Evolutionary conservation across 2,888 invertebrate species (phyloP), one percentile per base, ranked within the genome.

Genomic region (Agonum fuliginosum): DNA sequence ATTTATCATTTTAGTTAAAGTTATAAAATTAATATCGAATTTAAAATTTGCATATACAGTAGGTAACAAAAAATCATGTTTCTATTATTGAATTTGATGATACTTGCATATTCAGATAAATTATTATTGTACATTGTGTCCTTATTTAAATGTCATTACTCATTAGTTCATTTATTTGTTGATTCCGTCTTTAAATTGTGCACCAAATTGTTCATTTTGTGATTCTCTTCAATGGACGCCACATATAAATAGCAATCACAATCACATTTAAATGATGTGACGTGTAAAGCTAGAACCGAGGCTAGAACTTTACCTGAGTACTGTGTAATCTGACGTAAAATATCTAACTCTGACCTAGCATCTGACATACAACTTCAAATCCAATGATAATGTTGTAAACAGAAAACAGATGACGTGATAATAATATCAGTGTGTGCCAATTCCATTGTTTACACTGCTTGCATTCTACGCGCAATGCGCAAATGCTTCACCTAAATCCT

Each of bases 391-490:
- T 54, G 54, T 54, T n/a, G n/a, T 30, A 30, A 30, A 30, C 30
- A 30, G 30, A 5, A 62, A 62, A 62, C 58, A 62, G 30, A 62
- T 62, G 58, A 62, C 58, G 58, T 62, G 58, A 62, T 62, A 62
- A 17, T 62, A 62, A 62, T 62, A 30, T 62, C 27, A 54, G 22
- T 27, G 30, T 62, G 58, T 62, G 58, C 58, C 58, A 62, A 30
- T 62, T 62, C 34, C 17, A 62, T 62, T 62, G 58, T 62, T 62
- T 62, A 62, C 58, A 30, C 8, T 27, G 30, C 30, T 62, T 30
- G 58, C 58, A 62, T 62, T 27, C 58, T 19, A 6, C 17, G 17
- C 58, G 58, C 58, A 17, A 6, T 30, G 17, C 58, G 27, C 58
- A 30, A 27, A 27, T 30, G 30, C 46, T 46, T 46, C 46, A 46